Percentiles rank a stretch among this genome's conserved stretches.
Evolutionary conservation across 2,888 invertebrate genomes (phyloP).

Genomic region (Cantharis lateralis): DNA sequence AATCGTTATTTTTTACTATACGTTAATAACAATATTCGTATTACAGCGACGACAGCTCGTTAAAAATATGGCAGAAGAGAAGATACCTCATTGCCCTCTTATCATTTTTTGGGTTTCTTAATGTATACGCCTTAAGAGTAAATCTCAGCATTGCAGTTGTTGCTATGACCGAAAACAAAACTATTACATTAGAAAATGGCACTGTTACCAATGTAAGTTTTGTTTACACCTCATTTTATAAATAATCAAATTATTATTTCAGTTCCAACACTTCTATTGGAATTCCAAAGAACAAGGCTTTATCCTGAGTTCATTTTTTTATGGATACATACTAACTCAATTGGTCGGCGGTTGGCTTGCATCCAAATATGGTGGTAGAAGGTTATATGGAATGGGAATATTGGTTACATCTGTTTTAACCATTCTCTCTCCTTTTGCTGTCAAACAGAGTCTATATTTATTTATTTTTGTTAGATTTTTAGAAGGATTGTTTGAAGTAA

Average conservation of each 20-base stretch:
- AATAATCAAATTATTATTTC: constrained; percentile 35
- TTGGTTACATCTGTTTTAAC: constrained; percentile 79
- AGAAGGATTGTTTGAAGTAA: constrained; percentile 49
- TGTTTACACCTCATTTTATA: constrained; percentile 12
- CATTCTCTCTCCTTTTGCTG: constrained; percentile 77
- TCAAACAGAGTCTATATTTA: constrained; percentile 70
- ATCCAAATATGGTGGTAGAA: constrained; percentile 83
- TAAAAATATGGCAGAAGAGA: constrained; percentile 76
- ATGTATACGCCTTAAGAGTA: constrained; percentile 80
- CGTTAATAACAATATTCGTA: not conserved
- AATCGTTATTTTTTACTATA: no score
- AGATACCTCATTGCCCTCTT: constrained; percentile 75
- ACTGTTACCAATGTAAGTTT: constrained; percentile 62
- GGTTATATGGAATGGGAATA: constrained; percentile 78
- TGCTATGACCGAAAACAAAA: constrained; percentile 82
- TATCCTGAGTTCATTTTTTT: constrained; percentile 86
- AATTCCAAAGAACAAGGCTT: constrained; percentile 76
- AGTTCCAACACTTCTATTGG: constrained; percentile 81
- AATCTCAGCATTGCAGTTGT: constrained; percentile 94
- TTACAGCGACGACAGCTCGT: constrained; percentile 47
- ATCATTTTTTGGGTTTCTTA: constrained; percentile 85
- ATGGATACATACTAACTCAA: constrained; percentile 85
- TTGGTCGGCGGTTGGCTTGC: constrained; percentile 84
- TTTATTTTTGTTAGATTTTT: constrained; percentile 69
- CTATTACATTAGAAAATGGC: constrained; percentile 66